Conservation (phyloP, 2,113 vertebrate genomes). For the Laticauda colubrina region DNA sequence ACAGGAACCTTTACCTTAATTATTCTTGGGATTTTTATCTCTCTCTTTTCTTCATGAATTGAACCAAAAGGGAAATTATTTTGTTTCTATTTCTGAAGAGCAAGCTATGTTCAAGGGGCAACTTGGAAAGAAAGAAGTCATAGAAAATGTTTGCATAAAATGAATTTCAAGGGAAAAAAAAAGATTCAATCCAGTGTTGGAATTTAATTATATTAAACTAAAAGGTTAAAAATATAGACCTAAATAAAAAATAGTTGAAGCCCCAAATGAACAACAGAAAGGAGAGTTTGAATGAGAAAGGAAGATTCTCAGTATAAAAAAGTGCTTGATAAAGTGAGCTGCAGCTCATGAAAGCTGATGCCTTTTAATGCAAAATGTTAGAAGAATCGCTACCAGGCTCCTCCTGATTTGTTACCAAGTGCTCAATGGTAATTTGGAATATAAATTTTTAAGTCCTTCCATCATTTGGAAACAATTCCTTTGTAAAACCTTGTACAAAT, state of each 20-base stretch:
- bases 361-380: neutral
- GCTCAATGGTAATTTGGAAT: neutral
- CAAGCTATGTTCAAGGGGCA: neutral
- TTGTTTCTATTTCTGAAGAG: neutral
- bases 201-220: neutral
- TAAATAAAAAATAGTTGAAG: neutral
- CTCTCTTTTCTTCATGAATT: neutral
- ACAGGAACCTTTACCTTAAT: neutral
- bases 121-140: neutral
- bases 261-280: neutral
- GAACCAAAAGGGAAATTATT: neutral
- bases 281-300: neutral
- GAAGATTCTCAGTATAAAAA: neutral
- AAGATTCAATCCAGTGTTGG: neutral
- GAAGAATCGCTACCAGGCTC: neutral
- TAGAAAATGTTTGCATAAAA: neutral
- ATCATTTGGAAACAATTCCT: neutral
- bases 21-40: neutral
- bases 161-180: neutral
- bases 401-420: neutral
- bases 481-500: neutral
- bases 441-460: neutral
- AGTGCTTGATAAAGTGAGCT: neutral
- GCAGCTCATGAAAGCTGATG: neutral
- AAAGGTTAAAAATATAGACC: neutral